Conservation (phyloP, 2,797 vertebrate genomes). For the Coregonus ussuriensis region DNA sequence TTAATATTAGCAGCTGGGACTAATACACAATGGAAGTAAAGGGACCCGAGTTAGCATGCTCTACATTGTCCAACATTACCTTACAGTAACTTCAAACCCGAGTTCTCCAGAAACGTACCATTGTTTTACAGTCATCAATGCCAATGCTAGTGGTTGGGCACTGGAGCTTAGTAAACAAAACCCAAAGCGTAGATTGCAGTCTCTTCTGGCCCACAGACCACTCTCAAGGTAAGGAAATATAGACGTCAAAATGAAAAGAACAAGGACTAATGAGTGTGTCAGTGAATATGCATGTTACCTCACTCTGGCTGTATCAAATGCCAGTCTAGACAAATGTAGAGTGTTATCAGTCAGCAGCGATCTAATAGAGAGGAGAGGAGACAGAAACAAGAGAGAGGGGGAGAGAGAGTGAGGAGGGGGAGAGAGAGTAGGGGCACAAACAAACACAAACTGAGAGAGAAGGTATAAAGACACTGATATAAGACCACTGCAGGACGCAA, state of each 20-base stretch:
- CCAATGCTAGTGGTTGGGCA: constrained; percentile 16
- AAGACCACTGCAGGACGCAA: background rate
- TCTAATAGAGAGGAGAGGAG: background rate
- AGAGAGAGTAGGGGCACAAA: background rate
- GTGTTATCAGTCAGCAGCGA: background rate
- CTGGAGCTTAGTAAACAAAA: background rate
- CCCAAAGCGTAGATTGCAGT: background rate
- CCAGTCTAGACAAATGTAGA: background rate
- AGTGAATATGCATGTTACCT: background rate
- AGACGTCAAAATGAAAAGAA: too few species aligned
- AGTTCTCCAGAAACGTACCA: constrained; percentile 23
- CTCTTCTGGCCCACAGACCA: background rate
- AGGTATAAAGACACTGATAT: background rate
- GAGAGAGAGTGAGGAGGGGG: background rate
- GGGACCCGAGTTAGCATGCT: constrained; percentile 21
- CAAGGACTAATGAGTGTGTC: background rate
- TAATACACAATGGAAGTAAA: constrained; percentile 23
- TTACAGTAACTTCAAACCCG: constrained; percentile 40
- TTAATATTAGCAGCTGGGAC: constrained; percentile 16
- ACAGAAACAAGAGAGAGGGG: background rate
- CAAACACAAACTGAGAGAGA: background rate
- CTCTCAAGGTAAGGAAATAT: background rate
- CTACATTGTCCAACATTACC: constrained; percentile 30
- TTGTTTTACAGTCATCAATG: constrained; percentile 23
- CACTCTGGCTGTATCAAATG: constrained; percentile 2